Evolutionary conservation across 2,888 invertebrate genomes (phyloP).

Genomic region (Ennomos erosarius): DNA sequence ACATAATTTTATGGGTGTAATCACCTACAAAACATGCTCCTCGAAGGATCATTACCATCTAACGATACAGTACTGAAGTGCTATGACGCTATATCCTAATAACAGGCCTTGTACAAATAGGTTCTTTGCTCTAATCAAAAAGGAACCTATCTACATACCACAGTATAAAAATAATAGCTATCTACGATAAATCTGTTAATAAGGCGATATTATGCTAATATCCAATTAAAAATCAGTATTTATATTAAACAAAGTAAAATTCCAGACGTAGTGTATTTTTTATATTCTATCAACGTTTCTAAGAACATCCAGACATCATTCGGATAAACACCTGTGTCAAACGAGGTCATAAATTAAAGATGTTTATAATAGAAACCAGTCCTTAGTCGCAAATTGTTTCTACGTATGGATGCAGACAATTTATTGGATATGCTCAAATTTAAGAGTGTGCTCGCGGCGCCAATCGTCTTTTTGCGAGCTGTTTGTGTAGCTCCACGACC

Average conservation of each 20-base stretch:
- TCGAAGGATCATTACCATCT: too few relatives aligned
- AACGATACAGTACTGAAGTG: too few relatives aligned
- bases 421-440: constrained; percentile 63
- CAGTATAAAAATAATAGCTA: too few relatives aligned
- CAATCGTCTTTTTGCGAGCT: constrained; percentile 70
- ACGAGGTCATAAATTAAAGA: constrained; percentile 52
- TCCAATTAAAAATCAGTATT: constrained; percentile 8
- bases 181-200: background rate
- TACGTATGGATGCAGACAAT: constrained; percentile 57
- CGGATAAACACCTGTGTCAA: constrained; percentile 57
- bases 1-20: too few relatives aligned
- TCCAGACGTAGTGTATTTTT: constrained; percentile 22
- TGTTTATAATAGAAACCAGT: constrained; percentile 50
- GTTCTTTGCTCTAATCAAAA: too few relatives aligned
- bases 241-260: constrained; percentile 10
- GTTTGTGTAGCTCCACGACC: constrained; percentile 66
- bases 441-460: constrained; percentile 65
- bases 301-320: constrained; percentile 47
- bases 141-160: too few relatives aligned
- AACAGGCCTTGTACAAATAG: too few relatives aligned
- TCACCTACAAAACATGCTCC: too few relatives aligned
- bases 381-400: constrained; percentile 38
- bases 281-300: constrained; percentile 37
- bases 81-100: too few relatives aligned
- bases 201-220: constrained; percentile 20